These are phyloP conservation scores for Chelmon rostratus DNA, from an alignment of 2,797 vertebrate species.

Conservation along the genomic window DNA sequence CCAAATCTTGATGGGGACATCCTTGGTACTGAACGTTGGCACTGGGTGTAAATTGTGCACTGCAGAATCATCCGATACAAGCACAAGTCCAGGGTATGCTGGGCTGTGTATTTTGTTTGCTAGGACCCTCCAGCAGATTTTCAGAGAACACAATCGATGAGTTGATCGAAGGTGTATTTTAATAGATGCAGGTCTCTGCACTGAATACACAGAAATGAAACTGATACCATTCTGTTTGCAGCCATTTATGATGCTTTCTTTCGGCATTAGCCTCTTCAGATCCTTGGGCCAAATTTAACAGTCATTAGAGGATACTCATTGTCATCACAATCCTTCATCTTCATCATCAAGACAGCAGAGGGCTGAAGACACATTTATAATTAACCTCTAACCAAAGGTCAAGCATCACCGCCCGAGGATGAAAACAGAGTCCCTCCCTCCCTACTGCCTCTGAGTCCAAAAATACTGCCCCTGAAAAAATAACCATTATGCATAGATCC, in stretches of 20 bases:
- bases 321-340: background rate
- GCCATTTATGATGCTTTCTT: background rate
- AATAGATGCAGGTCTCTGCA: background rate
- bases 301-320: background rate
- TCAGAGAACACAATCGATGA: background rate
- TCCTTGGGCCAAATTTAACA: background rate
- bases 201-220: background rate
- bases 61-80: background rate
- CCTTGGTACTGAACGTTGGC: background rate
- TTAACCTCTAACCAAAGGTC: constrained; percentile 55
- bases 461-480: constrained; percentile 5
- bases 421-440: constrained; percentile 10
- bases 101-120: background rate
- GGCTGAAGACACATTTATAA: constrained; percentile 17
- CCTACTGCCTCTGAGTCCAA: background rate
- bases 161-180: background rate
- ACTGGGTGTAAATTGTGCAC: background rate
- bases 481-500: background rate
- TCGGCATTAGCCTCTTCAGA: background rate
- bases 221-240: background rate
- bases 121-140: background rate
- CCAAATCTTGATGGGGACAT: background rate
- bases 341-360: constrained; percentile 7
- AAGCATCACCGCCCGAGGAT: constrained; percentile 33
- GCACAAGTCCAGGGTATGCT: background rate